phyloP scores from a whole-genome alignment of 1,140 invertebrate genomes.

The Bactericera cockerelli region DNA sequence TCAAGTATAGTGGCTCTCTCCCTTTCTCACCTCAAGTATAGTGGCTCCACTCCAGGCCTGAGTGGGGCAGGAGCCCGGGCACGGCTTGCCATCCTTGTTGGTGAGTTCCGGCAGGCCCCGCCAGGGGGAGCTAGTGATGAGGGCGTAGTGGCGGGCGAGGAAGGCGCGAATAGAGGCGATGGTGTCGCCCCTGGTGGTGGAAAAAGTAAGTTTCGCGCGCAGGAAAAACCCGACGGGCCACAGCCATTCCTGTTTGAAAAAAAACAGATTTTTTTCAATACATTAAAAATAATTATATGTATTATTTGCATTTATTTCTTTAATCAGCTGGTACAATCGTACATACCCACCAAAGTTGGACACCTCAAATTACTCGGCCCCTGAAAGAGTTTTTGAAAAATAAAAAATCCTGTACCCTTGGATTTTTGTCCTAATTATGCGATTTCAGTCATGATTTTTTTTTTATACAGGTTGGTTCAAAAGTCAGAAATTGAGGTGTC shows the following conservation, averaged over 20 bases:
- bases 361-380: too few relatives aligned
- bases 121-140: constrained; percentile 68
- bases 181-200: constrained; percentile 37
- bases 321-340: too few relatives aligned
- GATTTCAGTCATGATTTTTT: too few relatives aligned
- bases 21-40: constrained; percentile 71
- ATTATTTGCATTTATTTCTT: too few relatives aligned
- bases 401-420: too few relatives aligned
- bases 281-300: too few relatives aligned
- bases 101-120: constrained; percentile 89
- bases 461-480: too few relatives aligned
- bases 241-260: constrained; percentile 68
- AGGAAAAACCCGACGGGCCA: constrained; percentile 92
- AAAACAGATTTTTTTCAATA: constrained; percentile 12
- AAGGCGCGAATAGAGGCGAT: constrained; percentile 49
- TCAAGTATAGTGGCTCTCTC: constrained; percentile 78
- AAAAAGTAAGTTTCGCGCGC: constrained; percentile 69
- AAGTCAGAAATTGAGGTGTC: too few relatives aligned
- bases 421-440: too few relatives aligned
- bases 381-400: too few relatives aligned
- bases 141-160: constrained; percentile 57
- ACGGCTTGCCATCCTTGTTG: constrained; percentile 71
- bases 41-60: constrained; percentile 92
- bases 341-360: too few relatives aligned
- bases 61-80: constrained; percentile 71